Conservation (phyloP, 2,797 vertebrate genomes). For the Harpagifer antarcticus region DNA sequence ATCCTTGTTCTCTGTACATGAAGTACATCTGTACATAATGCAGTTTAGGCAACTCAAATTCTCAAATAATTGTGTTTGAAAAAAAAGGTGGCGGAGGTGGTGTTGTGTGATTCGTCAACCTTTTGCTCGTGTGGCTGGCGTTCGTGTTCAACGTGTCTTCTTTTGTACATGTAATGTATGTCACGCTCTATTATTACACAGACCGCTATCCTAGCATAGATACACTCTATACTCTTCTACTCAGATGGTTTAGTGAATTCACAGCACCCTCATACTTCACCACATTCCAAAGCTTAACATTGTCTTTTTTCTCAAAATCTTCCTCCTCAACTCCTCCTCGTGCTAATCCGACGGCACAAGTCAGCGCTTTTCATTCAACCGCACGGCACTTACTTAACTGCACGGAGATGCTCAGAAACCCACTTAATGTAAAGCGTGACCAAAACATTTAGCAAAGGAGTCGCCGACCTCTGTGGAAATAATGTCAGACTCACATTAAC, state of each 20-base stretch:
- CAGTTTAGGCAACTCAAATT: too few species aligned
- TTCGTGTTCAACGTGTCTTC: too few species aligned
- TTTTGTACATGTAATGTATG: too few species aligned
- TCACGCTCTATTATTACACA: background rate
- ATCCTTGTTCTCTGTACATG: too few species aligned
- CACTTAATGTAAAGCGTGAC: slow-evolving; percentile 58
- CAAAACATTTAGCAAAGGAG: slow-evolving; percentile 56
- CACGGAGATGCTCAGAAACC: slow-evolving; percentile 21
- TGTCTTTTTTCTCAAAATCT: slow-evolving; percentile 38
- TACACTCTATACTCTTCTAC: background rate
- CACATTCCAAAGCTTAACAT: slow-evolving; percentile 50
- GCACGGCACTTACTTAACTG: slow-evolving; percentile 36
- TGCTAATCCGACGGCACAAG: slow-evolving; percentile 48
- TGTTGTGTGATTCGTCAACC: too few species aligned
- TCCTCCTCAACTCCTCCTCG: slow-evolving; percentile 35
- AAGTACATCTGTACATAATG: too few species aligned
- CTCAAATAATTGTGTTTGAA: too few species aligned
- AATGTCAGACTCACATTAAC: slow-evolving; percentile 52
- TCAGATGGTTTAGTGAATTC: background rate
- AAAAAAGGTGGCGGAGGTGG: too few species aligned
- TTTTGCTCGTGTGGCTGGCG: background rate
- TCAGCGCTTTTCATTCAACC: slow-evolving; percentile 38
- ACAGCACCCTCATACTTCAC: slow-evolving; percentile 32
- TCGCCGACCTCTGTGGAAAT: slow-evolving; percentile 40
- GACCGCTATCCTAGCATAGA: background rate